Evolutionary conservation across 2,888 invertebrate genomes (phyloP), one percentile per base, ranked within the genome.

Genomic region (Epinotia nisella): DNA sequence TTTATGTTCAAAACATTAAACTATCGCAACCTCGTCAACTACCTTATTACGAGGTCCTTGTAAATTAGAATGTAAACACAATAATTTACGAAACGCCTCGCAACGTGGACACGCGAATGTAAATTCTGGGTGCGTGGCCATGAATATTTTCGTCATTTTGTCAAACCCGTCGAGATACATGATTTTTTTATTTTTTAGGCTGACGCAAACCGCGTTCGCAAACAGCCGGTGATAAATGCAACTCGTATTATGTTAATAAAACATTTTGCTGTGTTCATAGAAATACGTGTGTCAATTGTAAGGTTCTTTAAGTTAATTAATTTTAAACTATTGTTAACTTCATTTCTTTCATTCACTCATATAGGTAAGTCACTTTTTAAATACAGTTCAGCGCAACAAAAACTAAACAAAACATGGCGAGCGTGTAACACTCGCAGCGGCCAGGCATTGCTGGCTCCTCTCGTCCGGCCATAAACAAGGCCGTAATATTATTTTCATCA

Each of bases 101-200:
- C 73, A 75, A 75, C 71, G 75, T 35, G 9, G 35, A 35, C 9
- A 9, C 76, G 74, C 72, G 70, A 80, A 84, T 81, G 83, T 82
- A 85, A 85, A 83, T 82, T 77, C 77, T 61, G 65, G 59, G 80
- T 80, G 81, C 86, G 85, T 86, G 85, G 81, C 76, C 78, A 82
- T 82, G 85, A 86, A 86, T 87, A 86, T 85, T 81, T 82, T 83
- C 80, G 78, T 82, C 77, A 81, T 84, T 82, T 79, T 75, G 76
- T 77, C 77, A 71, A 80, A 76, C 78, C 71, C 75, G 69, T 69
- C 71, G 70, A 71, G 76, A 71, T 64, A 60, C 75, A 71, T 58
- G 70, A 70, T 73, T 75, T 65, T 67, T 73, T 74, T 56, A 74
- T 75, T 77, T 74, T 75, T 68, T 71, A 65, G 67, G 66, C 17